A percentile compares a stretch with the other conserved stretches of the same genome.
Evolutionary conservation across 1,140 invertebrate genomes (phyloP).

Genomic region (Helicoverpa zea): DNA sequence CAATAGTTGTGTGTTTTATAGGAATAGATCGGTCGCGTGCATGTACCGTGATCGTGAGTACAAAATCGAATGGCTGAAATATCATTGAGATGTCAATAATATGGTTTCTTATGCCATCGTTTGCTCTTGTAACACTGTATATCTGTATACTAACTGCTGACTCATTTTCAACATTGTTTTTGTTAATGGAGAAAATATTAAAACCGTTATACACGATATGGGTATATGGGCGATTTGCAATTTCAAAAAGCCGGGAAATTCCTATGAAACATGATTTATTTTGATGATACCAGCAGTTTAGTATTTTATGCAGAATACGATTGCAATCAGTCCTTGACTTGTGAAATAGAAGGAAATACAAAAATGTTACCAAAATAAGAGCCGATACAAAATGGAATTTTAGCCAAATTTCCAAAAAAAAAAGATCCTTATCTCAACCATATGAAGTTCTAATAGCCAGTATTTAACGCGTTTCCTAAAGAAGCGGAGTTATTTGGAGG

Average conservation of each 20-base stretch:
- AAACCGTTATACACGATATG: background rate
- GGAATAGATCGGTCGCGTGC: constrained; percentile 4
- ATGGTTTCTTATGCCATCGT: background rate
- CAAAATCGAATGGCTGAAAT: background rate
- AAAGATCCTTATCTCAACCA: background rate
- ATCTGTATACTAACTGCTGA: background rate
- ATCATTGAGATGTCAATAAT: constrained; percentile 34
- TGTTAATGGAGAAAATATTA: background rate
- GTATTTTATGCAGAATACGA: background rate
- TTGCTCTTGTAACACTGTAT: background rate
- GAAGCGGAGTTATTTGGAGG: constrained; percentile 33
- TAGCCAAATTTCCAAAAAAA: background rate
- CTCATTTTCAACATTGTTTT: background rate
- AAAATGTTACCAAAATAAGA: constrained; percentile 25
- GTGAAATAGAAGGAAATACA: constrained; percentile 31
- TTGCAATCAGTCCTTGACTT: constrained; percentile 8
- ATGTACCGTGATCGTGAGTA: background rate
- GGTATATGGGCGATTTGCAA: background rate
- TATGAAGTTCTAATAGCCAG: constrained; percentile 5
- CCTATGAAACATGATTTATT: too few relatives aligned
- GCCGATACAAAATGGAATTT: background rate
- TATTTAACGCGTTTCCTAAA: constrained; percentile 7
- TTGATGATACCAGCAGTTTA: too few relatives aligned
- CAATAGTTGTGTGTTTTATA: constrained; percentile 2
- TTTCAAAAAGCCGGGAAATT: too few relatives aligned